These are phyloP conservation scores for Pseudachorutes palmiensis DNA, from an alignment of 1,140 invertebrate genomes.

Conservation along the genomic window DNA sequence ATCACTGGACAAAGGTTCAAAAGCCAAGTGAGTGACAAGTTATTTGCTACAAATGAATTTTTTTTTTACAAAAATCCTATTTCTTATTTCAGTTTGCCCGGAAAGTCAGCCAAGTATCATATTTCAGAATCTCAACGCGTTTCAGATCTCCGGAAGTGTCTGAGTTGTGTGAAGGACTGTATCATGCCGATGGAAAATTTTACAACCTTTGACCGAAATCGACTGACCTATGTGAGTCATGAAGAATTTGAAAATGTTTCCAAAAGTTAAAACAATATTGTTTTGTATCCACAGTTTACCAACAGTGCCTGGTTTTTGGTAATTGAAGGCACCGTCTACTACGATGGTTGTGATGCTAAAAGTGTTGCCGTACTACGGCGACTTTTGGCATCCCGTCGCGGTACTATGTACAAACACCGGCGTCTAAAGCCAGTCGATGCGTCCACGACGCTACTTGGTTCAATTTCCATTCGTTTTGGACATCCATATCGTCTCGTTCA, in stretches of 20 bases:
- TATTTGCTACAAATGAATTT: not conserved
- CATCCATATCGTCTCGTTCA: not conserved
- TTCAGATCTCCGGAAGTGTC: not conserved
- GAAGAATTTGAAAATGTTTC: not conserved
- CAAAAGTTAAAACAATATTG: not conserved
- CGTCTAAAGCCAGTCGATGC: not conserved
- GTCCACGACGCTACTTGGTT: not conserved
- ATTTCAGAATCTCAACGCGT: too few species aligned
- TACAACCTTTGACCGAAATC: not conserved
- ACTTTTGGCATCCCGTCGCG: not conserved
- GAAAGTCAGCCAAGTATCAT: too few species aligned
- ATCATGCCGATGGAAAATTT: not conserved
- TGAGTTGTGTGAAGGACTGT: constrained; percentile 3
- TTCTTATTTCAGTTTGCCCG: not conserved
- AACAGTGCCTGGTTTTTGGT: not conserved
- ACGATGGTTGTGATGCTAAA: not conserved
- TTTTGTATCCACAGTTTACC: not conserved
- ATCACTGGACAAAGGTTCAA: too few species aligned
- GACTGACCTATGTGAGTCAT: not conserved
- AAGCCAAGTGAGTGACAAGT: too few species aligned
- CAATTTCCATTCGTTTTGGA: not conserved
- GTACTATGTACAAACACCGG: not conserved
- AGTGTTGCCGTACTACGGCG: not conserved
- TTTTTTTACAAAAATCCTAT: not conserved
- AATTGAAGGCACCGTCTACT: not conserved